Conservation (phyloP, 2,888 invertebrate species). For the Limnephilus rhombicus region DNA sequence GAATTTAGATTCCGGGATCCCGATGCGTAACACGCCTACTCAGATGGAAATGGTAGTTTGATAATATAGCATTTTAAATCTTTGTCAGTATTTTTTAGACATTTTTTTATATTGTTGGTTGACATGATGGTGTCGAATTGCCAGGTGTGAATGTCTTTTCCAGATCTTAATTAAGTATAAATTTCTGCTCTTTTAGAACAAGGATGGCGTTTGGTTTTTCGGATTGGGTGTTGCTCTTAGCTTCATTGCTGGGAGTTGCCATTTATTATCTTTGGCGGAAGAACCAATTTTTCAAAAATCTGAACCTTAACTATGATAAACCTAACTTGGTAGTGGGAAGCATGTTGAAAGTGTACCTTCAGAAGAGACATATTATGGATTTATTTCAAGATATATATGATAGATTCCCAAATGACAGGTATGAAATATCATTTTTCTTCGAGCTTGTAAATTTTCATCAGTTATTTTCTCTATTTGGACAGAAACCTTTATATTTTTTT, state of each 20-base stretch:
- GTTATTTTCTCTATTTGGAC: not conserved
- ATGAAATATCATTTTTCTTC: not conserved
- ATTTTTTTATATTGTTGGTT: no score
- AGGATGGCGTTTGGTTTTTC: conserved; percentile 34
- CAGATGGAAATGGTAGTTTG: no score
- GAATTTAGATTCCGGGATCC: no score
- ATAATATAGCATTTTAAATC: no score
- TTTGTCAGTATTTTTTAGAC: no score
- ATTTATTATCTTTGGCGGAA: conserved; percentile 45
- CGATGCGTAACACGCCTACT: no score
- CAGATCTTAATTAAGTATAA: no score
- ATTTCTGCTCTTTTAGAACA: not conserved
- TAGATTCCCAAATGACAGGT: conserved; percentile 55
- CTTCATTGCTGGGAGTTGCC: conserved; percentile 19
- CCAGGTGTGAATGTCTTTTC: no score
- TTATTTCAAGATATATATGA: conserved; percentile 45
- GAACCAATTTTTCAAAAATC: conserved; percentile 53
- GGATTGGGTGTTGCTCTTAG: conserved; percentile 43
- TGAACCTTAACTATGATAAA: conserved; percentile 47
- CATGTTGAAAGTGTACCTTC: conserved; percentile 52
- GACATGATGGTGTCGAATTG: no score
- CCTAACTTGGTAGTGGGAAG: conserved; percentile 65
- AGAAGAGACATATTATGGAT: conserved; percentile 53
- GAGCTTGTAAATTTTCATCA: not conserved
- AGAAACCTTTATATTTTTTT: not conserved